Evolutionary conservation across 2,113 vertebrate species (phyloP).

Genomic region (Channa argus): DNA sequence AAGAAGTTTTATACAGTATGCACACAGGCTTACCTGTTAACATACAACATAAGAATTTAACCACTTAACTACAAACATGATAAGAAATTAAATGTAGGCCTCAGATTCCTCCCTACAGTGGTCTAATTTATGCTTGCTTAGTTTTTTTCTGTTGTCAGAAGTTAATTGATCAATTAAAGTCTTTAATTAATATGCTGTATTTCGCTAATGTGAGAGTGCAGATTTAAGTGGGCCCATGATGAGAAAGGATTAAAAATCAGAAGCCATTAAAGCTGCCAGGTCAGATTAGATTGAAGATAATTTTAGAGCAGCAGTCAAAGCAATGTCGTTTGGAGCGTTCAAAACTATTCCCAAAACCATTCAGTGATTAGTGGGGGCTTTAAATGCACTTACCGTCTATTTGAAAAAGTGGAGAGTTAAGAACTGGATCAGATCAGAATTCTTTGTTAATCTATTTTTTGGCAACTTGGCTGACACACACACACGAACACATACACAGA

Average conservation of each 20-base stretch:
- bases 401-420: background rate
- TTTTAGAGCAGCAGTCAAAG: conserved; percentile 34
- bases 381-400: conserved; percentile 1
- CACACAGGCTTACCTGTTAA: background rate
- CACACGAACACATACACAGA: no score
- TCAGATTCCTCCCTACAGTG: background rate
- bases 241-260: conserved; percentile 53
- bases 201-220: conserved; percentile 31
- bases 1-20: background rate
- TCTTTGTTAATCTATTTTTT: background rate
- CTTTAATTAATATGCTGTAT: conserved; percentile 51
- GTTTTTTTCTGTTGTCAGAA: conserved; percentile 15
- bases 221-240: conserved; percentile 35
- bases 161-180: conserved; percentile 49
- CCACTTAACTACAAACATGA: background rate
- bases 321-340: background rate
- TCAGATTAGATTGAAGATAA: conserved; percentile 49
- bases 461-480: background rate
- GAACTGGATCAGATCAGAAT: background rate
- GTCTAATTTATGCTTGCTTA: conserved; percentile 17
- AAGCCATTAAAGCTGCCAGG: conserved; percentile 56
- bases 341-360: conserved; percentile 13
- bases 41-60: background rate
- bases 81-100: background rate
- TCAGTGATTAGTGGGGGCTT: conserved; percentile 21